A percentile compares a stretch with the other conserved stretches of the same genome.
These are phyloP conservation scores for Magallana nippona DNA, from an alignment of 2,888 invertebrate species.

Conservation along the genomic window DNA sequence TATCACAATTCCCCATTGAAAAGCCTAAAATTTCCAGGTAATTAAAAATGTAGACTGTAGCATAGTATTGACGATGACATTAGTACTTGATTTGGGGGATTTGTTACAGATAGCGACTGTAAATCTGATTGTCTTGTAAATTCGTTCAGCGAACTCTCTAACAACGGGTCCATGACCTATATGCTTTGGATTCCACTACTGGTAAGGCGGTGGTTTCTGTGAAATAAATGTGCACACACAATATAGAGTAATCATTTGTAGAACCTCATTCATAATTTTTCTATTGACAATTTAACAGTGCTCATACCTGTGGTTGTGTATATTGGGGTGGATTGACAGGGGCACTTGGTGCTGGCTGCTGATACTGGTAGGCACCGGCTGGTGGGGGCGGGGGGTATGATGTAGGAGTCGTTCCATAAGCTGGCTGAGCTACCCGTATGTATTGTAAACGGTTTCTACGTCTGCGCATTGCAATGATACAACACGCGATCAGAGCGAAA, in stretches of 20 bases:
- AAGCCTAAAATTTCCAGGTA: too few relatives aligned
- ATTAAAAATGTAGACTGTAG: too few relatives aligned
- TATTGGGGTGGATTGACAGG: slow-evolving; percentile 35
- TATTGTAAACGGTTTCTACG: slow-evolving; percentile 52
- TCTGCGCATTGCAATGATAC: slow-evolving; percentile 60
- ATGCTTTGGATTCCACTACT: neutral
- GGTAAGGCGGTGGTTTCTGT: slow-evolving; percentile 36
- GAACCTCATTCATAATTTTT: too few relatives aligned
- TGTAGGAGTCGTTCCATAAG: slow-evolving; percentile 56
- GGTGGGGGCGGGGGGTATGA: neutral
- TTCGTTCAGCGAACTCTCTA: too few relatives aligned
- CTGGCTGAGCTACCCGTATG: slow-evolving; percentile 54
- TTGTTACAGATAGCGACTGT: neutral
- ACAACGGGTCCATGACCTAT: too few relatives aligned
- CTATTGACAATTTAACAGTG: too few relatives aligned
- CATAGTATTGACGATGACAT: too few relatives aligned
- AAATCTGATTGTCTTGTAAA: too few relatives aligned
- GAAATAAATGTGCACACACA: neutral
- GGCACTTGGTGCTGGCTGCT: slow-evolving; percentile 40
- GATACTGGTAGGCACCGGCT: slow-evolving; percentile 34
- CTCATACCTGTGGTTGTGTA: neutral
- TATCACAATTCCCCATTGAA: too few relatives aligned
- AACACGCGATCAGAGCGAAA: slow-evolving; percentile 56
- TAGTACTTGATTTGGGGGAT: too few relatives aligned
- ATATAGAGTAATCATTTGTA: too few relatives aligned